Evolutionary conservation across 2,888 invertebrate species (phyloP).

Genomic region (Cactoblastis cactorum): DNA sequence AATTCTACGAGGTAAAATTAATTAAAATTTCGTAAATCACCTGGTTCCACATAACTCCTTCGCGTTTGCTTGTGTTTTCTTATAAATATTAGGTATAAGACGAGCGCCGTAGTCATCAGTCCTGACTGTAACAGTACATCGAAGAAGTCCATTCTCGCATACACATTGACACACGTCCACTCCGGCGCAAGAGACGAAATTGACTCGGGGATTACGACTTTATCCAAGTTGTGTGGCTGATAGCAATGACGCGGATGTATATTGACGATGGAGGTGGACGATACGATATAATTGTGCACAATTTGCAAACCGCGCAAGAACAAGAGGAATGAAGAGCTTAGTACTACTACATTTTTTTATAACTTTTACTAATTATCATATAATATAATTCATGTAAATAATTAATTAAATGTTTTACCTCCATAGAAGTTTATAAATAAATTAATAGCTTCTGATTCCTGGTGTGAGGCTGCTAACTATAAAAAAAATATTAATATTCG

Average conservation of each 20-base stretch:
- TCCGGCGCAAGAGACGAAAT: not conserved
- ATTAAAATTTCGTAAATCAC: constrained; percentile 33
- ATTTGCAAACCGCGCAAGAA: not conserved
- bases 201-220: not conserved
- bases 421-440: no score
- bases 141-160: constrained; percentile 47
- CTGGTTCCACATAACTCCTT: constrained; percentile 47
- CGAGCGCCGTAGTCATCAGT: constrained; percentile 49
- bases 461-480: no score
- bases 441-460: no score
- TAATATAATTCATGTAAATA: no score
- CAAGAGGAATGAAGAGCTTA: no score
- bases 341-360: not conserved
- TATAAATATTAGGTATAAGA: constrained; percentile 53
- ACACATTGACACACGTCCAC: not conserved
- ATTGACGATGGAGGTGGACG: not conserved
- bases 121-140: constrained; percentile 56
- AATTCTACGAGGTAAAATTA: not conserved
- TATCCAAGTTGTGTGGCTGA: constrained; percentile 2
- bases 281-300: not conserved
- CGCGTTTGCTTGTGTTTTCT: constrained; percentile 32
- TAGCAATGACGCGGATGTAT: not conserved
- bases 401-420: no score
- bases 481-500: no score
- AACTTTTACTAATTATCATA: no score